Base-by-base conservation (phyloP, 2,888 invertebrate genomes). In the Eurois occulta region DNA sequence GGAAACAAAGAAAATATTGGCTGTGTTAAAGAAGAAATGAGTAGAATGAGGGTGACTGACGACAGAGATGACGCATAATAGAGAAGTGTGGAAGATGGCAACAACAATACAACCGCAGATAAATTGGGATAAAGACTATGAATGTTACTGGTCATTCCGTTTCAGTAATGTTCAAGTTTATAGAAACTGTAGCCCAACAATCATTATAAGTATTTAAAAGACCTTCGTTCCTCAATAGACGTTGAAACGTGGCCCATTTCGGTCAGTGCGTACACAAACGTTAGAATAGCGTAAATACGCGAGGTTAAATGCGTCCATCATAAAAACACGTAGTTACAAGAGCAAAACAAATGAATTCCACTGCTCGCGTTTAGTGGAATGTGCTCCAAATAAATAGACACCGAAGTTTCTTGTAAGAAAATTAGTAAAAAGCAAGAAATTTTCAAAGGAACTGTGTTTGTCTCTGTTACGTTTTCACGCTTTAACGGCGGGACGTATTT, bases 261-360 rank as follows among this genome's bases (percentile, higher is more conserved):
- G n/a, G 68, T 13, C 28, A 43, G 41, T 58, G 35, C 46, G 79
- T 80, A 73, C 48, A 80, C 35, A 64, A 41, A 68, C 55, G 32
- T 7, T 38, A 24, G 41, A 48, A 75, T 35, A 65, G 60, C 81
- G 28, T 35, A 81, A 65, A 76, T 69, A 75, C 76, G 28, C 58
- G 48, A 69, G 64, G 68, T 69, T 69, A 76, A 16, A 76, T 21
- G 65, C 81, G 76, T 68, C 69, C 69, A 76, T 80, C 80, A 81
- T 80, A 79, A 81, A 80, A 75, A 60, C 75, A 43, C 41, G n/a
- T 43, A 48, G 46, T 81, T 76, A 69, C 58, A n/a, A 35, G 69
- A 76, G 75, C 76, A 81, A 65, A 76, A 80, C 81, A 75, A 67
- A 76, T n/a, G 8, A 69, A 81, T 80, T 75, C 64, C 43, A 28